These are phyloP conservation scores for Drosophila nigritarsus DNA, from an alignment of 2,888 invertebrate genomes.

Conservation along the genomic window DNA sequence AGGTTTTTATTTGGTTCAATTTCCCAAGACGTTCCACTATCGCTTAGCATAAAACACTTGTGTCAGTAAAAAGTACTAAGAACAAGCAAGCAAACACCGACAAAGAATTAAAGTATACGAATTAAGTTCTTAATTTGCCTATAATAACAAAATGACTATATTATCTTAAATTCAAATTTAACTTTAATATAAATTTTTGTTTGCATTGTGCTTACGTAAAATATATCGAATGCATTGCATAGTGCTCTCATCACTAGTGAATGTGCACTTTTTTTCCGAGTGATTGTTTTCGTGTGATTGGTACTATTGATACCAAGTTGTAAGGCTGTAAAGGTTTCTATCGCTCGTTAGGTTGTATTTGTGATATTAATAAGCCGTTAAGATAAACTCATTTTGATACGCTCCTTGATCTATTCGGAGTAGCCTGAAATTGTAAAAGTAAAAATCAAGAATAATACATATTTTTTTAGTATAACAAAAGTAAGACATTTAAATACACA, in stretches of 20 bases:
- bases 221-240: not conserved
- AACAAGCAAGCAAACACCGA: not conserved
- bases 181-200: not conserved
- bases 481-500: constrained; percentile 1
- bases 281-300: constrained; percentile 56
- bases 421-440: constrained; percentile 34
- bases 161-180: not conserved
- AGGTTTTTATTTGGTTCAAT: not conserved
- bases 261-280: constrained; percentile 20
- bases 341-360: constrained; percentile 62
- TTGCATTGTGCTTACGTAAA: not conserved
- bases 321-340: constrained; percentile 68
- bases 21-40: constrained; percentile 6
- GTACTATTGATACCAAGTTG: constrained; percentile 75
- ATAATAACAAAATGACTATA: not conserved
- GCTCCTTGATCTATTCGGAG: constrained; percentile 29
- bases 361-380: constrained; percentile 46
- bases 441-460: constrained; percentile 18
- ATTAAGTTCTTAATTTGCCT: not conserved
- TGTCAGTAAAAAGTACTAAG: not conserved
- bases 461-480: constrained; percentile 16
- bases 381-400: constrained; percentile 39
- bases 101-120: not conserved
- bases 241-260: constrained; percentile 8
- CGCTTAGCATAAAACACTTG: not conserved